These are phyloP conservation scores for Hydropsyche tenuis DNA, from an alignment of 1,140 invertebrate genomes.

Conservation along the genomic window DNA sequence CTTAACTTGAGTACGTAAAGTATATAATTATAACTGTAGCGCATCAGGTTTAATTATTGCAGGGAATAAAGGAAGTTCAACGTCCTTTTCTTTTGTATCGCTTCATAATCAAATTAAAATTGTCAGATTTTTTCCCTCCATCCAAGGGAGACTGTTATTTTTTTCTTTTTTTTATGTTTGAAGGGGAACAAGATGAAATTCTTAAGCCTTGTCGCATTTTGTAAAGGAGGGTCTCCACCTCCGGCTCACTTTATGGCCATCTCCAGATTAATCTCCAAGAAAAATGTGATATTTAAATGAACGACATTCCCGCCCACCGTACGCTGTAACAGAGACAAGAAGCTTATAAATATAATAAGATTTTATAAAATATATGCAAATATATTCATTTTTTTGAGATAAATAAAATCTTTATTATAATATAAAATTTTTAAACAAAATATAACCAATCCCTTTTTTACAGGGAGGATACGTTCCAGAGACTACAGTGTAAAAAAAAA, in stretches of 20 bases:
- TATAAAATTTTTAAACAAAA: no score
- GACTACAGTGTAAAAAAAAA: no score
- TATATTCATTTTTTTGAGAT: no score
- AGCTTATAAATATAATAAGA: not conserved
- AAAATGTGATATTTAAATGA: slow-evolving; percentile 66
- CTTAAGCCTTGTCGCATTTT: slow-evolving; percentile 62
- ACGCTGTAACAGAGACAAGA: slow-evolving; percentile 33
- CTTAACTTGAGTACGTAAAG: no score
- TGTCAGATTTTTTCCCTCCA: slow-evolving; percentile 10
- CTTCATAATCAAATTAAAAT: slow-evolving; percentile 31
- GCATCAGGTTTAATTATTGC: not conserved
- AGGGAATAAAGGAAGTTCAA: no score
- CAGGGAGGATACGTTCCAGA: no score
- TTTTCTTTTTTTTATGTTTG: not conserved
- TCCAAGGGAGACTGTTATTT: not conserved
- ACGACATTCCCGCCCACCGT: slow-evolving; percentile 55
- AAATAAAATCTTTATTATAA: no score
- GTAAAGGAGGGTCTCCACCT: slow-evolving; percentile 55
- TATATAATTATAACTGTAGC: no score
- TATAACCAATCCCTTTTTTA: no score
- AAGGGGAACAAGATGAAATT: slow-evolving; percentile 58
- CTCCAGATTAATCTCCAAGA: slow-evolving; percentile 64
- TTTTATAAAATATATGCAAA: no score
- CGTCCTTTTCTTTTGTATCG: no score
- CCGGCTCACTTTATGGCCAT: slow-evolving; percentile 64